Conservation (phyloP, 2,888 invertebrate species). For the Amiota mariae region DNA sequence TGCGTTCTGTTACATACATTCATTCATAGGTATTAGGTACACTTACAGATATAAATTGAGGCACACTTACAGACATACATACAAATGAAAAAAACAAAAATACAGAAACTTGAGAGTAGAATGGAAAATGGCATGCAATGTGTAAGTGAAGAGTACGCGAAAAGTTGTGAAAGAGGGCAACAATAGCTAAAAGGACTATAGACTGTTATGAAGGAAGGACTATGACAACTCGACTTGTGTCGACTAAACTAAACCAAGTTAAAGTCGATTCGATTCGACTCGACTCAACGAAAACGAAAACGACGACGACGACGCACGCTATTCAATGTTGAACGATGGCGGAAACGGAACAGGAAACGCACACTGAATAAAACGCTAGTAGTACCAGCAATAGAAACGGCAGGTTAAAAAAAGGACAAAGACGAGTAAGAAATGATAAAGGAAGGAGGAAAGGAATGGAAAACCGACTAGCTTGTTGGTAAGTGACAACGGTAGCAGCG, state of each 20-base stretch:
- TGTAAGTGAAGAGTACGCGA: too few species aligned
- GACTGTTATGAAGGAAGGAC: not conserved
- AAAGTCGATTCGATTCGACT: too few species aligned
- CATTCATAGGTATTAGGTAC: not conserved
- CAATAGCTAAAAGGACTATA: not conserved
- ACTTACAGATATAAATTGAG: not conserved
- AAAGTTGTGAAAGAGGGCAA: not conserved
- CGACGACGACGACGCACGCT: constrained; percentile 54
- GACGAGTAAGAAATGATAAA: not conserved
- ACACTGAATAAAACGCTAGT: not conserved
- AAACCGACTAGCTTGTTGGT: not conserved
- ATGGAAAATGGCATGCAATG: too few species aligned
- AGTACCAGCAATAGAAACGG: not conserved
- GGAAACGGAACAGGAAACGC: constrained; percentile 45
- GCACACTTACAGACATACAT: not conserved
- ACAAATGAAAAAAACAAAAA: not conserved
- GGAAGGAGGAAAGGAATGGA: not conserved
- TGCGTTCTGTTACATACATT: not conserved
- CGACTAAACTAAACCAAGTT: too few species aligned
- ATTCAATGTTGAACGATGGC: constrained; percentile 53
- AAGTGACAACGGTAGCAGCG: not conserved
- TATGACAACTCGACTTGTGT: too few species aligned
- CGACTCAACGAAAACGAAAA: not conserved
- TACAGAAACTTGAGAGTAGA: not conserved
- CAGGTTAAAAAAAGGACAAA: not conserved